Evolutionary conservation across 2,113 vertebrate species (phyloP).

Genomic region (Pituophis catenifer): DNA sequence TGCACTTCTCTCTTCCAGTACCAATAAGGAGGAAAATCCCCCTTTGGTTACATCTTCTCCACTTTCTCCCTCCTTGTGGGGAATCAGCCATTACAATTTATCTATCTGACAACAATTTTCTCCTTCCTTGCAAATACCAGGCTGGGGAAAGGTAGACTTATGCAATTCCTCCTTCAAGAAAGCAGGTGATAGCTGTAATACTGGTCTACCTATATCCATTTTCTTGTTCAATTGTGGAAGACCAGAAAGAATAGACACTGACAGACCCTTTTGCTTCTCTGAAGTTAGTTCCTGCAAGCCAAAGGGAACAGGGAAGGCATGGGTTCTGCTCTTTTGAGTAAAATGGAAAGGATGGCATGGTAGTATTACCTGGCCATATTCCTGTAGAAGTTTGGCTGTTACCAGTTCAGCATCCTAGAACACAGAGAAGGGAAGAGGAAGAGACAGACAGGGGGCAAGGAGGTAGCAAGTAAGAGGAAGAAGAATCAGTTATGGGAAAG

Average conservation of each 20-base stretch:
- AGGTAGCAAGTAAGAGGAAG: slow-evolving; percentile 15
- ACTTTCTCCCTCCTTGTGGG: background rate
- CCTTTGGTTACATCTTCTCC: background rate
- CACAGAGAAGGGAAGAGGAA: slow-evolving; percentile 20
- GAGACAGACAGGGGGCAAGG: background rate
- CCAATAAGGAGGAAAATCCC: background rate
- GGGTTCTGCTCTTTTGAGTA: background rate
- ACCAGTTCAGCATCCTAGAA: slow-evolving; percentile 67
- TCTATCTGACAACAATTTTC: background rate
- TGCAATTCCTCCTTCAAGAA: background rate
- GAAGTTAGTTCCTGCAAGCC: background rate
- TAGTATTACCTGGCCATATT: slow-evolving; percentile 65
- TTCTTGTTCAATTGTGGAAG: background rate
- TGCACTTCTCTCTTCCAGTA: background rate
- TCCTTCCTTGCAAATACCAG: background rate
- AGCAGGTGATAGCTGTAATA: background rate
- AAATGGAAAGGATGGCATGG: background rate
- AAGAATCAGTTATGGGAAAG: slow-evolving; percentile 15
- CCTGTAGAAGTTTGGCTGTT: slow-evolving; percentile 65
- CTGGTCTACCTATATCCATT: background rate
- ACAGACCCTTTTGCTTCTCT: background rate
- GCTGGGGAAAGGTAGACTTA: background rate
- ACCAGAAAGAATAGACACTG: background rate
- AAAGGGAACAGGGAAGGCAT: background rate
- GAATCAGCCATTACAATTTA: background rate